Evolutionary conservation across 2,888 invertebrate species (phyloP).

Genomic region (Drosophila birchii): DNA sequence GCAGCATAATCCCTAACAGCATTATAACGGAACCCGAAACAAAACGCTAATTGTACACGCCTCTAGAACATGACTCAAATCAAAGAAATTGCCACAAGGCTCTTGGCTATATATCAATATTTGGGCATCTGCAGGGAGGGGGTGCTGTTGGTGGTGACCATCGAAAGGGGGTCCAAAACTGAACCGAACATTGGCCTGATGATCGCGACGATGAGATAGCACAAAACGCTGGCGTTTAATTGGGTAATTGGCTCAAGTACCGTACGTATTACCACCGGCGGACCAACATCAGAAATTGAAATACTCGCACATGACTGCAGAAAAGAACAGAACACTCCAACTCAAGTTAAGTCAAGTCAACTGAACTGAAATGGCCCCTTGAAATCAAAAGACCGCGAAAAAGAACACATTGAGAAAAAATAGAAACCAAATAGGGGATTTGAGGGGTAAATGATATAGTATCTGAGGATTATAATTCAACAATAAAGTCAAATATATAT

Average conservation of each 20-base stretch:
- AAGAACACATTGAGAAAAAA: slow-evolving; percentile 30
- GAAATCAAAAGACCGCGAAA: slow-evolving; percentile 25
- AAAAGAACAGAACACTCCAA: slow-evolving; percentile 3
- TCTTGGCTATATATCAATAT: slow-evolving; percentile 71
- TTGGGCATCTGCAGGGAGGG: slow-evolving; percentile 67
- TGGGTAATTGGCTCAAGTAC: slow-evolving; percentile 81
- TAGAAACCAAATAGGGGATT: not conserved
- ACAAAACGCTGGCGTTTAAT: slow-evolving; percentile 77
- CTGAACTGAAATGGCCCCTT: slow-evolving; percentile 35
- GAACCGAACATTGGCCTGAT: slow-evolving; percentile 1
- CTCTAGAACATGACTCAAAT: slow-evolving; percentile 79
- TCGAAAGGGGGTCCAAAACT: slow-evolving; percentile 2
- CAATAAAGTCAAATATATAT: not conserved
- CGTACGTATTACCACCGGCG: slow-evolving; percentile 66
- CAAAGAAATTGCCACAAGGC: slow-evolving; percentile 64
- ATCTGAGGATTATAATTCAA: not conserved
- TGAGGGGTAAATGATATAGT: not conserved
- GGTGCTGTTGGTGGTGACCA: no score
- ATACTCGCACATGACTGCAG: slow-evolving; percentile 68
- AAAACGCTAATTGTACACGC: slow-evolving; percentile 78
- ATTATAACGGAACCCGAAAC: slow-evolving; percentile 73
- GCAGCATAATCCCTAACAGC: slow-evolving; percentile 74
- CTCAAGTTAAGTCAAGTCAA: slow-evolving; percentile 35
- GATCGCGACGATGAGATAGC: slow-evolving; percentile 73
- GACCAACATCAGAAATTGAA: slow-evolving; percentile 66